phyloP scores from a whole-genome alignment of 2,113 vertebrate species.

The Lepidothrix coronata region DNA sequence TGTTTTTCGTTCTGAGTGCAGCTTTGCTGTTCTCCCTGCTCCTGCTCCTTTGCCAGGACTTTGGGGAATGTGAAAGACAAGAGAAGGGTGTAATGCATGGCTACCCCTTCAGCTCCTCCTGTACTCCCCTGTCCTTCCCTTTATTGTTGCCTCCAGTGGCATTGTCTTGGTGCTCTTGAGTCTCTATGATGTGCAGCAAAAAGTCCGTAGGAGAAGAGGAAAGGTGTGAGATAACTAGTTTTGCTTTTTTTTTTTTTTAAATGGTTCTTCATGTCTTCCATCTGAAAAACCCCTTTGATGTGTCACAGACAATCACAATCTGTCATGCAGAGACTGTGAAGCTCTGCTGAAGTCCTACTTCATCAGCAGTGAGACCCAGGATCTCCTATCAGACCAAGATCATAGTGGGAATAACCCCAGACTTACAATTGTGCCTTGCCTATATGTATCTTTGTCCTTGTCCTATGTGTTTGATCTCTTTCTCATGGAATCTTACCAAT shows the following conservation, averaged over 20 bases:
- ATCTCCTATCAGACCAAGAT: background rate
- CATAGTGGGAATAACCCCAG: background rate
- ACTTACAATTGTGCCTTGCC: background rate
- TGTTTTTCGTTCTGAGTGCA: background rate
- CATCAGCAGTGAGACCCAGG: background rate
- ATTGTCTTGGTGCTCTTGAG: conserved; percentile 30
- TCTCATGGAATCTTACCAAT: background rate
- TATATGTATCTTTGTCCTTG: background rate
- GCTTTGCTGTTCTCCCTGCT: conserved; percentile 7
- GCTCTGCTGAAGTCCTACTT: background rate
- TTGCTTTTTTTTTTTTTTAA: background rate
- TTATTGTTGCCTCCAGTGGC: background rate
- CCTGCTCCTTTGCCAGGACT: conserved; percentile 23
- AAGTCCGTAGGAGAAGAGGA: background rate
- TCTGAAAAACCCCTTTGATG: background rate
- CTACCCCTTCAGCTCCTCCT: background rate
- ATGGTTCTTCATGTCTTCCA: background rate
- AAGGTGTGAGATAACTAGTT: background rate
- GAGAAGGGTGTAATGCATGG: conserved; percentile 67
- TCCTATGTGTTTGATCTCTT: background rate
- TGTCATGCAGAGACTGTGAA: background rate
- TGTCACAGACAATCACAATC: background rate
- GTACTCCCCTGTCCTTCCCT: background rate
- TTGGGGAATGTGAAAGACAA: conserved; percentile 43
- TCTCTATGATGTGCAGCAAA: background rate